Evolutionary conservation across 2,113 vertebrate species (phyloP), one percentile per base, ranked within the genome.

Genomic region (Salvelinus namaycush): DNA sequence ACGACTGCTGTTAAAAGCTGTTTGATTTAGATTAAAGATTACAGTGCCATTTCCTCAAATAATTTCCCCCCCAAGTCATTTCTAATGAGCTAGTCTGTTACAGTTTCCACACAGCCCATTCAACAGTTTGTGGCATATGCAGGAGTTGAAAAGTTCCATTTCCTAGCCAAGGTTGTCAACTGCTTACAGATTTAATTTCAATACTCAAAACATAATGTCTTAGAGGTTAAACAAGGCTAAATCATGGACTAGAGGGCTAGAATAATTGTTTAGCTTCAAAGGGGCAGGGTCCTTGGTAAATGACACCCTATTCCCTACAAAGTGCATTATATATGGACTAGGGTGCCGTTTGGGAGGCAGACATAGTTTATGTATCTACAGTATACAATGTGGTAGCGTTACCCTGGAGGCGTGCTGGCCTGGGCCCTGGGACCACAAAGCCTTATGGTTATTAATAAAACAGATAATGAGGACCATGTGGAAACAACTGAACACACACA

Each of bases 391-490:
- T 44, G 39, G 39, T 11, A 44, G 51, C 51, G 16, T 54, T 54
- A 86, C 79, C 49, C 44, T 76, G n/a, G 48, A 57, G 60, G 70
- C 71, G 73, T 62, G 18, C 84, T 88, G 82, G 81, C 81, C 7
- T 20, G 64, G 69, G 74, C 66, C 77, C n/a, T 74, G 24, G 69
- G 80, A 88, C 87, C 78, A 83, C 81, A 77, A 78, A 76, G 67
- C 66, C 75, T 84, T 22, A 9, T 62, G 59, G 59, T n/a, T 85
- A 83, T n/a, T 85, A 83, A 80, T 72, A 80, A 57, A 73, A 44
- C 20, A 70, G 73, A 78, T 44, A 81, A 89, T 89, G 68, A 72
- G 73, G 74, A 22, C 84, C 87, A 87, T 88, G 76, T 90, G 89
- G 82, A 86, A 81, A 81, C 60, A 73, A 44, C 20, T 66, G 16